Conservation (phyloP, 1,140 invertebrate species). For the Neodiprion lecontei region DNA sequence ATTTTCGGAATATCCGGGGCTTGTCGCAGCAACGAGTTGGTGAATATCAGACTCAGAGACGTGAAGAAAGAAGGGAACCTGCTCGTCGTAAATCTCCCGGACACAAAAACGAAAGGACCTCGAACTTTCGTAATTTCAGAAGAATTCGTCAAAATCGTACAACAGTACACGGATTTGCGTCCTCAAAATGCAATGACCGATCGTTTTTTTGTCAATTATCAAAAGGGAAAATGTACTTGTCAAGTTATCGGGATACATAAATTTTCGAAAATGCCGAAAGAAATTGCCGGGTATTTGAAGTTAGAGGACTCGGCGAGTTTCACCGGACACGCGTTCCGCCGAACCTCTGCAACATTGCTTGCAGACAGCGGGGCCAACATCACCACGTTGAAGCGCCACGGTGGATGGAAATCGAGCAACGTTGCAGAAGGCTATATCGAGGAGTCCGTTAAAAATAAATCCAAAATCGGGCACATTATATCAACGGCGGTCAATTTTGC, state of each 20-base stretch:
- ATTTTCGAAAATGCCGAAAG: constrained; percentile 33
- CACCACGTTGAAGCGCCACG: constrained; percentile 22
- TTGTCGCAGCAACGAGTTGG: no score
- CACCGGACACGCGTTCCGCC: constrained; percentile 38
- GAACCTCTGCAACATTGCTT: constrained; percentile 35
- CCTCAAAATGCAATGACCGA: background rate
- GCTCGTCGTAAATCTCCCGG: no score
- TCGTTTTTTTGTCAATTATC: constrained; percentile 13
- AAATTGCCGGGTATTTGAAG: constrained; percentile 39
- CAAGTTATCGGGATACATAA: constrained; percentile 42
- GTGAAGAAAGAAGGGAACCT: background rate
- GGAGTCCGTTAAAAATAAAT: no score
- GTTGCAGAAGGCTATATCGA: no score
- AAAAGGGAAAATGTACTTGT: constrained; percentile 14
- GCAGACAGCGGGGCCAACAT: constrained; percentile 34
- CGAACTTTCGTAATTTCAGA: no score
- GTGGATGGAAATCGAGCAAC: no score
- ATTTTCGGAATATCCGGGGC: no score
- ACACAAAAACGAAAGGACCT: no score
- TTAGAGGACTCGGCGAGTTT: constrained; percentile 35
- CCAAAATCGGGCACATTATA: no score
- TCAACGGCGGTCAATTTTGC: background rate
- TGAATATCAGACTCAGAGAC: no score
- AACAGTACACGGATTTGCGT: no score
- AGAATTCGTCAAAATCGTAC: no score